phyloP scores from a whole-genome alignment of 2,888 invertebrate species.

The Ochropleura leucogaster region DNA sequence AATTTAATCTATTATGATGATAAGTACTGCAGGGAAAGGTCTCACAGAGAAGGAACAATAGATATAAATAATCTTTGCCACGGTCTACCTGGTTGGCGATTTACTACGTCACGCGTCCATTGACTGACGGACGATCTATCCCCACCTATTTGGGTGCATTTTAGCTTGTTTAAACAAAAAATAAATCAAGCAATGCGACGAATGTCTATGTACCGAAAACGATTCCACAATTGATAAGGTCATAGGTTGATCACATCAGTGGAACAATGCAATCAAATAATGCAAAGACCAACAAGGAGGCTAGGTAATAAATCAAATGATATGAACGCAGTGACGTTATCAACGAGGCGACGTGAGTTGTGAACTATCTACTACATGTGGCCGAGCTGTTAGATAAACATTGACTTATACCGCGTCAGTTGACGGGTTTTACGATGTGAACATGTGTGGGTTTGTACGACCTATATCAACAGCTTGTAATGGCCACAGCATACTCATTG shows the following conservation, averaged over 20 bases:
- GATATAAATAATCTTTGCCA: background rate
- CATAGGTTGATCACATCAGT: conserved; percentile 53
- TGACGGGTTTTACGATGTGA: conserved; percentile 41
- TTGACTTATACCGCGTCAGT: conserved; percentile 33
- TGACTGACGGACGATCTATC: background rate
- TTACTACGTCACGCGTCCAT: background rate
- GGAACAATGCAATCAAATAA: conserved; percentile 55
- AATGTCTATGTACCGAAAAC: conserved; percentile 12
- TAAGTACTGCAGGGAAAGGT: background rate
- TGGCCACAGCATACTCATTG: conserved; percentile 6
- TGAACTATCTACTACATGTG: conserved; percentile 28
- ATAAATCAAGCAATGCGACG: conserved; percentile 1
- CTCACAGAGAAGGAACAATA: background rate
- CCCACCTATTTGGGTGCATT: background rate
- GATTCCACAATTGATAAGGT: conserved; percentile 36
- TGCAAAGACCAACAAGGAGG: conserved; percentile 36
- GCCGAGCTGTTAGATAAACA: conserved; percentile 43
- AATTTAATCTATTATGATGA: background rate
- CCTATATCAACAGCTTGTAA: conserved; percentile 13
- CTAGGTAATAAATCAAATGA: conserved; percentile 59
- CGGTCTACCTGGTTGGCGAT: background rate
- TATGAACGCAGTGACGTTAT: conserved; percentile 56
- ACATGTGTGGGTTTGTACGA: conserved; percentile 23
- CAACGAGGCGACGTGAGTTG: conserved; percentile 34
- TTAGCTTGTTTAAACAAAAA: background rate